Conservation (phyloP, 2,113 vertebrate genomes). For the Microcebus tavaratra region DNA sequence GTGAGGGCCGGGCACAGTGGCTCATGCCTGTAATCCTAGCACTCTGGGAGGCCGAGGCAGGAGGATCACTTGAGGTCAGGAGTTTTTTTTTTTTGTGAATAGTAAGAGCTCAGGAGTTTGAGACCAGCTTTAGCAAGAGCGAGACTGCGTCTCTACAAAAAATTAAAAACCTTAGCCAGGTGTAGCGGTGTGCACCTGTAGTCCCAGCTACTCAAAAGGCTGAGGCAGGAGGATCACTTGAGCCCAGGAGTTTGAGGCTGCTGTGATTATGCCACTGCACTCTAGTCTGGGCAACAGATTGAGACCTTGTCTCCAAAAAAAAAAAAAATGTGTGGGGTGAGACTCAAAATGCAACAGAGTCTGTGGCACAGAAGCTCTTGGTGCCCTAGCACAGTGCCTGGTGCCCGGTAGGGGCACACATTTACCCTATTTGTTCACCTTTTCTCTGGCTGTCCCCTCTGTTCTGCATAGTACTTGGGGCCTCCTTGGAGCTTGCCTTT, state of each 20-base stretch:
- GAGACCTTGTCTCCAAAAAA: too few relatives aligned
- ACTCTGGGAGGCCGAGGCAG: background rate
- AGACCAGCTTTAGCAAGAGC: background rate
- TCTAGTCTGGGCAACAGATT: background rate
- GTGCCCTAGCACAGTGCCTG: background rate
- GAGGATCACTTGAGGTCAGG: background rate
- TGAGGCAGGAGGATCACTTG: background rate
- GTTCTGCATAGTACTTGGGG: background rate
- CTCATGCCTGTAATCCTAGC: background rate
- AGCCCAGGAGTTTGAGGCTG: background rate
- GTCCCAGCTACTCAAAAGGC: too few relatives aligned
- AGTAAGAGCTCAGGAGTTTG: background rate
- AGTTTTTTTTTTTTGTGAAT: too few relatives aligned
- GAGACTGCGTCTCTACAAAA: background rate
- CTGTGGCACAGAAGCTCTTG: background rate
- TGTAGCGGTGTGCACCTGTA: too few relatives aligned
- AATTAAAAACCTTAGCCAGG: background rate
- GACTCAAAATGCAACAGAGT: background rate
- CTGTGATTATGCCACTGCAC: background rate
- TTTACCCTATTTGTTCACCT: background rate
- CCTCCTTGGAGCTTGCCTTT: background rate
- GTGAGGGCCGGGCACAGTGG: background rate
- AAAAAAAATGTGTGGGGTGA: background rate
- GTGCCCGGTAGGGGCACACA: background rate
- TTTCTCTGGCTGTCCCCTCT: background rate